Evolutionary conservation across 2,888 invertebrate species (phyloP), one percentile per base, ranked within the genome.

Genomic region (Nephrotoma appendiculata): DNA sequence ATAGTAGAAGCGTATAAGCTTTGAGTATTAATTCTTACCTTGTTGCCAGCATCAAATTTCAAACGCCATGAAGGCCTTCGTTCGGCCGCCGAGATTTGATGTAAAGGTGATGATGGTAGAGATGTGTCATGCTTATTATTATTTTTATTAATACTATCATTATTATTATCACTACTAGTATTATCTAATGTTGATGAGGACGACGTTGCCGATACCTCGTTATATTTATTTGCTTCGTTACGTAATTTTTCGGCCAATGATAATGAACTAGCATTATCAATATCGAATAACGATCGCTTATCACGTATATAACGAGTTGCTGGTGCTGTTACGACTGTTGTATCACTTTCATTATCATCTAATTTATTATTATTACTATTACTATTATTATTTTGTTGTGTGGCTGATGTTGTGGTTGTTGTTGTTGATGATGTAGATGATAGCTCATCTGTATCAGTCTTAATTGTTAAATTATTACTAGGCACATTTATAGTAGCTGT

Each of bases 61-160:
- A 98, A 94, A 92, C 97, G 95, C 98, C 98, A 98, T 89, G 97
- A 97, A 83, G 98, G 97, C 90, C 97, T 95, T 89, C 97, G 94
- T 92, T 97, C 97, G 48, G 91, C 90, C 88, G 90, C 88, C 57
- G 90, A 87, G 86, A 88, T 87, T 87, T 88, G 88, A 85, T 88
- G 88, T 42, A 88, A 87, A 43, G 88, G 88, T 86, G 89, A 88
- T 84, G 88, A 88, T 87, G 88, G 88, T 71, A 71, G 88, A 87
- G 87, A 88, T 83, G 88, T 87, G 43, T 88, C 87, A 44, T 87
- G 86, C 87, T 48, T 87, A 12, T 86, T 86, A 57, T 84, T 52
- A 87, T 85, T 86, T 15, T 86, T 84, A 42, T 86, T 86, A 71
- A 71, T 71, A 71, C 71, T 71, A 85, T 87, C 85, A 15, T 57